Conservation (phyloP, 2,888 invertebrate genomes). For the Erebia epiphron region DNA sequence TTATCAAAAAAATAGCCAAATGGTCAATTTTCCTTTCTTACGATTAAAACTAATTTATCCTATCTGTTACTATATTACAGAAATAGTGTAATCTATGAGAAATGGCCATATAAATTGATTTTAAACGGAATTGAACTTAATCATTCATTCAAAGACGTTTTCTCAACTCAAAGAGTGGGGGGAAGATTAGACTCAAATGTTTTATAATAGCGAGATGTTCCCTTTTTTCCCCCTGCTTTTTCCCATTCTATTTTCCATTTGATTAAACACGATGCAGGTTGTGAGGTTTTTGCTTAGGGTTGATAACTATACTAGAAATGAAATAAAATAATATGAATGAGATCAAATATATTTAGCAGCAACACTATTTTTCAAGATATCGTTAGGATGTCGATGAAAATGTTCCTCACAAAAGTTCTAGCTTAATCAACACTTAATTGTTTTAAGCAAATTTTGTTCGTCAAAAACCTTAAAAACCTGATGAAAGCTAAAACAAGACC, state of each 20-base stretch:
- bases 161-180: not conserved
- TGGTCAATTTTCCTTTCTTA: not conserved
- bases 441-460: no score
- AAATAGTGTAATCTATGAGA: not conserved
- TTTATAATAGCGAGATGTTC: constrained; percentile 32
- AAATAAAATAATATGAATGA: no score
- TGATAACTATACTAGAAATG: not conserved
- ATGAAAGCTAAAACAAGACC: no score
- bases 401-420: no score
- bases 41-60: not conserved
- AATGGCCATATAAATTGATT: constrained; percentile 20
- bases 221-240: constrained; percentile 25
- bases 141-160: constrained; percentile 25
- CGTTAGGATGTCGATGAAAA: no score
- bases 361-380: not conserved
- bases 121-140: constrained; percentile 23
- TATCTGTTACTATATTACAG: not conserved
- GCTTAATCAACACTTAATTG: no score
- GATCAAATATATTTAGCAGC: not conserved
- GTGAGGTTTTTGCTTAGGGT: constrained; percentile 24
- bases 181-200: constrained; percentile 26
- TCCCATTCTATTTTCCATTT: constrained; percentile 32
- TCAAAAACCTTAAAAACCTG: no score
- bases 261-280: constrained; percentile 34
- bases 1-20: not conserved